Evolutionary conservation across 2,888 invertebrate genomes (phyloP).

Genomic region (Erynnis tages): DNA sequence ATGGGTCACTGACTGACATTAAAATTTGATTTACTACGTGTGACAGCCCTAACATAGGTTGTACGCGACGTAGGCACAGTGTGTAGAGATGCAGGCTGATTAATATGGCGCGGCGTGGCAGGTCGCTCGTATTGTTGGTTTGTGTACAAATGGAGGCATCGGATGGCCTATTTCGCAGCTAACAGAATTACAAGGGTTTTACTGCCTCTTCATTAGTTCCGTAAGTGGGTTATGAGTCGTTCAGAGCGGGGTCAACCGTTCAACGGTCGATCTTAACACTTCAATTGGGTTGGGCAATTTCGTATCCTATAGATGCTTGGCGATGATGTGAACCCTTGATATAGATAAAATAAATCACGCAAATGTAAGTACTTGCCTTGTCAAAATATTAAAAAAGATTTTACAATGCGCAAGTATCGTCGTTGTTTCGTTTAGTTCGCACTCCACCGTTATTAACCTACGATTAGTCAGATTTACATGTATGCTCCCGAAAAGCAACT

Average conservation of each 20-base stretch:
- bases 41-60: no score
- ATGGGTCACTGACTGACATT: no score
- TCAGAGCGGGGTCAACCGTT: conserved; percentile 17
- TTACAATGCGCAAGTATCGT: no score
- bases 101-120: conserved; percentile 21
- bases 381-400: no score
- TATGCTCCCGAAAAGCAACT: no score
- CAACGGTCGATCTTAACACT: conserved; percentile 10
- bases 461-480: no score
- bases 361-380: no score
- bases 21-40: no score
- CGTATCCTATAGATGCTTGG: conserved; percentile 3
- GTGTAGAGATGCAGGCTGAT: conserved; percentile 14
- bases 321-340: no score
- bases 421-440: no score
- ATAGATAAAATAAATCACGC: no score
- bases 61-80: background rate
- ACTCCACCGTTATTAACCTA: no score
- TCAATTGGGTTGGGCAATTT: conserved; percentile 2
- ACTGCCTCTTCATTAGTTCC: conserved; percentile 23
- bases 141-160: conserved; percentile 8
- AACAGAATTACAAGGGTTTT: conserved; percentile 25
- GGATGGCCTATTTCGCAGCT: conserved; percentile 21
- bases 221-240: conserved; percentile 25
- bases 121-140: conserved; percentile 13